Evolutionary conservation across 1,140 invertebrate species (phyloP).

Genomic region (Hypsibius dujardini): DNA sequence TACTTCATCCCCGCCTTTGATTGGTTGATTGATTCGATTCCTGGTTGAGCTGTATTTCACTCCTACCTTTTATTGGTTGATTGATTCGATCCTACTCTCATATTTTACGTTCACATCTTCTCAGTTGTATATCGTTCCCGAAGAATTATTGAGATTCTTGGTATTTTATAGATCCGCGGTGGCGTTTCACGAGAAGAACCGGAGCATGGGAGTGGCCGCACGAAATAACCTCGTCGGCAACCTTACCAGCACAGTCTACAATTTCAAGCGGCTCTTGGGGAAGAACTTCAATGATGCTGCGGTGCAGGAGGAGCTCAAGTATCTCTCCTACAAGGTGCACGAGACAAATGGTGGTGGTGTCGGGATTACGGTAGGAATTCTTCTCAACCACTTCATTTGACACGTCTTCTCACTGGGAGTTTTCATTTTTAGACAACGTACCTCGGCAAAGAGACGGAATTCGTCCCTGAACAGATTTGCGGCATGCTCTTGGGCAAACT

Average conservation of each 20-base stretch:
- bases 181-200: constrained; percentile 73
- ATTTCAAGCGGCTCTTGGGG: constrained; percentile 78
- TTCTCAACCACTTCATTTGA: constrained; percentile 18
- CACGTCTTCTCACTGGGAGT: constrained; percentile 2
- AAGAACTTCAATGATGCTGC: constrained; percentile 65
- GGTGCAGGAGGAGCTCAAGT: constrained; percentile 56
- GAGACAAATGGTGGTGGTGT: constrained; percentile 50
- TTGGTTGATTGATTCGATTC: too few species aligned
- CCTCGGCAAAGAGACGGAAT: constrained; percentile 60
- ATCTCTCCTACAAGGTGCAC: constrained; percentile 54
- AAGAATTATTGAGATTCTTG: too few species aligned
- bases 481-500: constrained; percentile 94
- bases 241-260: constrained; percentile 83
- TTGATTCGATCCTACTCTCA: neutral
- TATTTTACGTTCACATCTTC: neutral
- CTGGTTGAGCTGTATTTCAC: too few species aligned
- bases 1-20: too few species aligned
- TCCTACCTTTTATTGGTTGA: neutral
- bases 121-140: too few species aligned
- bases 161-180: constrained; percentile 63
- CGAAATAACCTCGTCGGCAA: constrained; percentile 93
- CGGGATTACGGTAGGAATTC: constrained; percentile 53
- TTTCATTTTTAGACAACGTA: constrained; percentile 52
- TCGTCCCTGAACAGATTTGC: constrained; percentile 83
- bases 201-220: constrained; percentile 81